A percentile compares a stretch with the other conserved stretches of the same genome.
These are phyloP conservation scores for Echinarachnius parma DNA, from an alignment of 53 echinoderm and acorn worm genomes.

Conservation along the genomic window DNA sequence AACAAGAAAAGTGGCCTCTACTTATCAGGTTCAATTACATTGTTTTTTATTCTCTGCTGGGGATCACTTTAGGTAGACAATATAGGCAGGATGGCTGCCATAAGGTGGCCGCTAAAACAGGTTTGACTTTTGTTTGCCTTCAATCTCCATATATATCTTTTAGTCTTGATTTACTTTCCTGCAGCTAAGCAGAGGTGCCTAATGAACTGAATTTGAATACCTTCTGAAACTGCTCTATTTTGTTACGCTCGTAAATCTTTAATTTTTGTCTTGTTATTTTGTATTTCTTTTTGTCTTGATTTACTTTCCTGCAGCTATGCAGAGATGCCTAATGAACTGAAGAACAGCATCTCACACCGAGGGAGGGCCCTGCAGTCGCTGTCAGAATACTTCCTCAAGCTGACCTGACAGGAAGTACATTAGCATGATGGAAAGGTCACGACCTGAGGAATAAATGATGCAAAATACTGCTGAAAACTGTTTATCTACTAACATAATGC, in stretches of 20 bases:
- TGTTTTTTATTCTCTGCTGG: too few species aligned
- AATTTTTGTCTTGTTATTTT: not conserved
- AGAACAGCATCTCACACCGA: constrained; percentile 93
- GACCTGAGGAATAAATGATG: too few species aligned
- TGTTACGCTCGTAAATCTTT: not conserved
- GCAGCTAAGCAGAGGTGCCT: not conserved
- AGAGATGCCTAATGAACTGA: constrained; percentile 75
- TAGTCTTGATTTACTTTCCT: not conserved
- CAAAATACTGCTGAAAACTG: too few species aligned
- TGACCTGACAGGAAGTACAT: constrained; percentile 3
- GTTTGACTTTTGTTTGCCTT: too few species aligned
- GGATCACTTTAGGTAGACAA: too few species aligned
- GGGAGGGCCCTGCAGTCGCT: constrained; percentile 74
- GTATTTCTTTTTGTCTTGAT: not conserved
- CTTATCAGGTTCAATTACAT: too few species aligned
- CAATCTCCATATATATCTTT: too few species aligned
- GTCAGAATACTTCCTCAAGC: constrained; percentile 61
- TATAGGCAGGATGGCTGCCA: too few species aligned
- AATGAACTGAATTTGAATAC: not conserved
- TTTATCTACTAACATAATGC: too few species aligned
- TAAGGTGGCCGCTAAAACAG: too few species aligned
- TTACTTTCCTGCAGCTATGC: constrained; percentile 65
- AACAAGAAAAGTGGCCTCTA: too few species aligned
- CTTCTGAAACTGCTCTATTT: not conserved
- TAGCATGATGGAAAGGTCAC: too few species aligned